phyloP scores from a whole-genome alignment of 2,797 vertebrate species.

The Anguilla anguilla region DNA sequence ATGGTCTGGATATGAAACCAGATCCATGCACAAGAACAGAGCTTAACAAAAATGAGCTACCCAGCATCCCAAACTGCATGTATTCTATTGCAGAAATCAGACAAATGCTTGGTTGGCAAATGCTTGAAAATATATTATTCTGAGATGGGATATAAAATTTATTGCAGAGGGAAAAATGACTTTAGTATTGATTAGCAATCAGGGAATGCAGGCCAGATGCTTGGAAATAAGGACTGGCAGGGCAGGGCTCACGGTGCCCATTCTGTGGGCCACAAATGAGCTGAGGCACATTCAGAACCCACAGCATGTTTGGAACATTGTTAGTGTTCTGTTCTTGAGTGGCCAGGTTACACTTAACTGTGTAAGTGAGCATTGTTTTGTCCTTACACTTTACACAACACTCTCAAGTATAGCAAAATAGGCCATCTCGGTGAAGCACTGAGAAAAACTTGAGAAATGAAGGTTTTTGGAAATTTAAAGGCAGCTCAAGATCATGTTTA shows the following conservation, averaged over 20 bases:
- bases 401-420: no score
- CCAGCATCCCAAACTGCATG: neutral
- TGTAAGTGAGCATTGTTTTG: neutral
- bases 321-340: neutral
- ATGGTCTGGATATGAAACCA: neutral
- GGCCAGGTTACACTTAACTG: neutral
- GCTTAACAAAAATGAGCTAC: neutral
- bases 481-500: neutral
- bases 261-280: neutral
- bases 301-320: neutral
- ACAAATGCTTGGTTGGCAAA: neutral
- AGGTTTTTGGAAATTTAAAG: no score
- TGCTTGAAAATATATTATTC: neutral
- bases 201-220: neutral
- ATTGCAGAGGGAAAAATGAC: neutral
- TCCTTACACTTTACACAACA: neutral
- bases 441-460: no score
- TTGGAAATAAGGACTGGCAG: neutral
- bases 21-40: neutral
- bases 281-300: neutral
- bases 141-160: neutral
- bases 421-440: no score
- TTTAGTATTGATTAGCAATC: neutral
- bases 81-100: neutral
- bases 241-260: neutral